phyloP scores from a whole-genome alignment of 2,888 invertebrate species.

The Drosophila colorata region DNA sequence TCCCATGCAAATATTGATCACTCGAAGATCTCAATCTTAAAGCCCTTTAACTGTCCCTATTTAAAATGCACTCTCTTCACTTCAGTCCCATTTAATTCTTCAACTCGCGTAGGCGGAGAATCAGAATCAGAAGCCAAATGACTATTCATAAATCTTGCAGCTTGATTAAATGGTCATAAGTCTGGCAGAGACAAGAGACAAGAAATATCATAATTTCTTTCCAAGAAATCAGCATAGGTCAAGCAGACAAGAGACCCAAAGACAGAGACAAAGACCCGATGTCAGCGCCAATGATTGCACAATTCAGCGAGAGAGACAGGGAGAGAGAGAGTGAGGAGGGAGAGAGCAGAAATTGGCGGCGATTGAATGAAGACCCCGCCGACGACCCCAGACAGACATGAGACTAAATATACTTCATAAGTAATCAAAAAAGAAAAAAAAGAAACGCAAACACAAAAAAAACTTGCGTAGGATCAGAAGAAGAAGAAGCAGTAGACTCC shows the following conservation, averaged over 20 bases:
- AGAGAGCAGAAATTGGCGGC: conserved; percentile 36
- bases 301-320: neutral
- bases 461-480: conserved; percentile 63
- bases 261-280: conserved; percentile 15
- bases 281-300: conserved; percentile 58
- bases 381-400: conserved; percentile 56
- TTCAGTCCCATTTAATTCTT: neutral
- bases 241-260: conserved; percentile 40
- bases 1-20: too few relatives aligned
- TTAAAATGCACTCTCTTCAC: neutral
- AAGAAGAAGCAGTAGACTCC: conserved; percentile 4
- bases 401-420: conserved; percentile 49
- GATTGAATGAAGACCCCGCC: conserved; percentile 68
- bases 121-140: conserved; percentile 19
- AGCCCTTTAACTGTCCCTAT: neutral
- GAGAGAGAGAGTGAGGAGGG: conserved; percentile 10
- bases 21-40: neutral
- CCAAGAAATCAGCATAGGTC: conserved; percentile 77
- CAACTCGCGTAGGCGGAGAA: conserved; percentile 2
- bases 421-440: conserved; percentile 41
- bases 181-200: neutral
- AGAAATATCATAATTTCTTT: conserved; percentile 68
- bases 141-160: conserved; percentile 19
- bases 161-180: conserved; percentile 5
- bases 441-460: conserved; percentile 16